Conservation (phyloP, 2,797 vertebrate species). For the Rhabdophis nuchalis region DNA sequence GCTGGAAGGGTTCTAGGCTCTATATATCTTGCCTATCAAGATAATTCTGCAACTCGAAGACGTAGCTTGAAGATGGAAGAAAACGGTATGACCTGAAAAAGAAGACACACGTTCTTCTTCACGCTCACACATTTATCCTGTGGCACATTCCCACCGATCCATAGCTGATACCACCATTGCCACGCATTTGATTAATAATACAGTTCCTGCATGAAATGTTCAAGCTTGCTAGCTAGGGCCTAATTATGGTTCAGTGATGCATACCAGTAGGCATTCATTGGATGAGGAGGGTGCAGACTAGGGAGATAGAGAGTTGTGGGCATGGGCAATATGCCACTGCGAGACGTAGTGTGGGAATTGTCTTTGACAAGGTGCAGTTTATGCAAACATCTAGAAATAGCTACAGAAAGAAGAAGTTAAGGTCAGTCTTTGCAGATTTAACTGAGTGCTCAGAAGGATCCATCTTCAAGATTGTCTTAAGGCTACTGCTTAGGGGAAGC, state of each 20-base stretch:
- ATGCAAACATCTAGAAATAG: not conserved
- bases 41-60: not conserved
- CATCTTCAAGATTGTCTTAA: not conserved
- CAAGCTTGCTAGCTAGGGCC: not conserved
- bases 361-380: not conserved
- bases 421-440: not conserved
- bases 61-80: conserved; percentile 20
- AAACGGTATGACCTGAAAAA: not conserved
- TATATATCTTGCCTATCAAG: not conserved
- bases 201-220: not conserved
- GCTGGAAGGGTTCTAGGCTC: not conserved
- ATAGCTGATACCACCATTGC: not conserved
- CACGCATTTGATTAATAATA: not conserved
- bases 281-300: not conserved
- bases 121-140: not conserved
- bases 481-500: not conserved
- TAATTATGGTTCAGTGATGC: not conserved
- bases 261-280: not conserved
- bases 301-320: not conserved
- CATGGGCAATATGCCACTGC: not conserved
- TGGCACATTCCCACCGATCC: not conserved
- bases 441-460: not conserved
- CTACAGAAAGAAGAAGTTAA: not conserved
- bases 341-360: not conserved
- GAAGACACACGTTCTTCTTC: not conserved